phyloP scores from a whole-genome alignment of 2,113 vertebrate species.

The Cranoglanis bouderius region DNA sequence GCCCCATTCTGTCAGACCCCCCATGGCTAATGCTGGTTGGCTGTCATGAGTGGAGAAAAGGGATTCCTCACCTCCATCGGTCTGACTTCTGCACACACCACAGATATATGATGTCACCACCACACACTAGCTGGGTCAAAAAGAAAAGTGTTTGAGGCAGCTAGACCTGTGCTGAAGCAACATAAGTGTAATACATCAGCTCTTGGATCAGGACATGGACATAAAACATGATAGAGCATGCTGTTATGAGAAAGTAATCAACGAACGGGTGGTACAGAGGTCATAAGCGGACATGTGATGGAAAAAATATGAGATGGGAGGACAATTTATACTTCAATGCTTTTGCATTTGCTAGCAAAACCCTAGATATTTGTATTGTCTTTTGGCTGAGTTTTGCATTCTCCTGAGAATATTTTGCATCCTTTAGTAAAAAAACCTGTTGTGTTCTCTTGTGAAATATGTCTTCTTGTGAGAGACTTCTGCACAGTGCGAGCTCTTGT shows the following conservation, averaged over 20 bases:
- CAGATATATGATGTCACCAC: slow-evolving; percentile 26
- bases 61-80: slow-evolving; percentile 61
- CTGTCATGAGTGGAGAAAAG: slow-evolving; percentile 57
- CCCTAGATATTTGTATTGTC: too few species aligned
- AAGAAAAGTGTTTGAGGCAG: not conserved
- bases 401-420: too few species aligned
- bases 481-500: too few species aligned
- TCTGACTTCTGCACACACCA: slow-evolving; percentile 51
- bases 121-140: slow-evolving; percentile 17
- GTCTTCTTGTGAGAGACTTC: too few species aligned
- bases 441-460: too few species aligned
- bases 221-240: not conserved
- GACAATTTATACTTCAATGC: too few species aligned
- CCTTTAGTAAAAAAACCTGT: too few species aligned
- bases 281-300: too few species aligned
- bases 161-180: slow-evolving; percentile 30
- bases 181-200: slow-evolving; percentile 20
- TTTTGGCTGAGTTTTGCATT: too few species aligned
- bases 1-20: slow-evolving; percentile 86
- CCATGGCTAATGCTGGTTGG: slow-evolving; percentile 70
- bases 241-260: not conserved
- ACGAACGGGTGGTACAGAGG: not conserved
- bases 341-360: too few species aligned
- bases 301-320: too few species aligned
- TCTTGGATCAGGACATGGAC: not conserved